Conservation (phyloP, 2,113 vertebrate species). For the Asarcornis scutulata region DNA sequence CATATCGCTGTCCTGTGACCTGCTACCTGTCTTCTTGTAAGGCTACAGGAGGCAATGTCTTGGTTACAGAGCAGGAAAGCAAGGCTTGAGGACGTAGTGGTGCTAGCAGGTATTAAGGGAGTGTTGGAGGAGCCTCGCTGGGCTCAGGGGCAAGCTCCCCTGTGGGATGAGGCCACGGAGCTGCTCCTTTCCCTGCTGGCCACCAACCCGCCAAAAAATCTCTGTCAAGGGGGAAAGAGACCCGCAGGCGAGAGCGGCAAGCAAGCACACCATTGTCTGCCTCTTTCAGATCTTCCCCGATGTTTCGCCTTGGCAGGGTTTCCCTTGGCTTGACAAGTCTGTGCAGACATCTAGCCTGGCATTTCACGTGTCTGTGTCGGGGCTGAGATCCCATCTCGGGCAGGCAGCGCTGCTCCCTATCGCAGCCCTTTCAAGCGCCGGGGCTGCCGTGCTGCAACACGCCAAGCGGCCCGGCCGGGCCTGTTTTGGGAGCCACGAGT, state of each 20-base stretch:
- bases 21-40: background rate
- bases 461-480: background rate
- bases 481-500: background rate
- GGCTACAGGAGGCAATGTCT: background rate
- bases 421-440: background rate
- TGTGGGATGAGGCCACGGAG: background rate
- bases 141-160: background rate
- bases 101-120: background rate
- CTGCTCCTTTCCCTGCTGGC: background rate
- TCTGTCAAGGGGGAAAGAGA: background rate
- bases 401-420: conserved; percentile 44
- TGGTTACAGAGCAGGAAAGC: background rate
- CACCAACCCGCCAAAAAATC: background rate
- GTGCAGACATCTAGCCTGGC: conserved; percentile 61
- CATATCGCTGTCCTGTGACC: background rate
- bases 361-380: conserved; percentile 39
- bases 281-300: conserved; percentile 36
- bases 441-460: conserved; percentile 5
- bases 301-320: background rate
- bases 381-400: conserved; percentile 60
- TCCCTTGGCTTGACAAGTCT: conserved; percentile 59
- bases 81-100: background rate
- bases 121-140: background rate
- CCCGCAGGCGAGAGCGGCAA: background rate
- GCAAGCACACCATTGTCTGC: conserved; percentile 44